Conservation (phyloP, 1,140 invertebrate genomes). For the Drosophila hydei region DNA sequence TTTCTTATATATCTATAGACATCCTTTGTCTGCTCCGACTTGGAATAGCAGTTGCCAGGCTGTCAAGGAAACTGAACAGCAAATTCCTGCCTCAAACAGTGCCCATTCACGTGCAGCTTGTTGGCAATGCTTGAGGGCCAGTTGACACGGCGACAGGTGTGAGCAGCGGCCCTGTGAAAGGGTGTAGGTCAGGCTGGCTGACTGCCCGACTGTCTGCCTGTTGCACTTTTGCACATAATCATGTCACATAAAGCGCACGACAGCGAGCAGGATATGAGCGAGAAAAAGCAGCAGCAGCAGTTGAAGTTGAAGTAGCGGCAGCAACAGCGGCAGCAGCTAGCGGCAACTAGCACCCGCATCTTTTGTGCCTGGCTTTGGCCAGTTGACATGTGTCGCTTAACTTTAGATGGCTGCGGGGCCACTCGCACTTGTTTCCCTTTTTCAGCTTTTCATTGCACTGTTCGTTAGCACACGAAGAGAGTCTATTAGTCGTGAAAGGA, state of each 20-base stretch:
- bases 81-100: conserved; percentile 17
- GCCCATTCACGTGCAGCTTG: conserved; percentile 22
- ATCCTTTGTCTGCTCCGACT: conserved; percentile 1
- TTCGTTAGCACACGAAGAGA: not conserved
- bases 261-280: conserved; percentile 65
- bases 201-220: conserved; percentile 43
- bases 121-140: conserved; percentile 59
- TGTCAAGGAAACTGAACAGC: conserved; percentile 59
- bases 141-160: conserved; percentile 50
- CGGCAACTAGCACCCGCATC: conserved; percentile 4
- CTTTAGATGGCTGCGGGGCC: conserved; percentile 63
- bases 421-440: conserved; percentile 33
- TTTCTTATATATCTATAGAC: not conserved
- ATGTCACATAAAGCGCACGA: conserved; percentile 75
- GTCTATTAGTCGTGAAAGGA: too few relatives aligned
- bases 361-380: conserved; percentile 37
- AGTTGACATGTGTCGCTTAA: conserved; percentile 76
- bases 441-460: conserved; percentile 5
- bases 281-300: conserved; percentile 12
- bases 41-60: conserved; percentile 41
- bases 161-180: not conserved
- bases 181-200: conserved; percentile 29
- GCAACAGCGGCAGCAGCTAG: not conserved
- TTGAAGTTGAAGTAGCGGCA: not conserved
- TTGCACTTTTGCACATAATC: conserved; percentile 79